Base-by-base conservation (phyloP, 2,797 vertebrate species). In the Enteromius radiatus region DNA sequence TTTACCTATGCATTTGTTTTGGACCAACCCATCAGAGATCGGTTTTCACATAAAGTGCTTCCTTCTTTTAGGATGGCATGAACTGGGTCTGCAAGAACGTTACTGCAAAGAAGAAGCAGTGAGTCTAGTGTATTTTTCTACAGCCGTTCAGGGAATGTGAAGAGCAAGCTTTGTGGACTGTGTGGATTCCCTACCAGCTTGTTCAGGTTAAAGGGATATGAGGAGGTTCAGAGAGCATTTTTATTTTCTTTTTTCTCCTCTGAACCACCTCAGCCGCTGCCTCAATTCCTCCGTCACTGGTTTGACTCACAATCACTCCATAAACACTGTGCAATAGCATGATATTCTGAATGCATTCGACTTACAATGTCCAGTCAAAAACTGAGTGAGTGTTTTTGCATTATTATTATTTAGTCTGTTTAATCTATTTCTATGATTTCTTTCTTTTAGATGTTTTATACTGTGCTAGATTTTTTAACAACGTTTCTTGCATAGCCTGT, bases 41-140 rank as follows among this genome's bases (percentile, higher is more conserved):
- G n/a, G 76, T 49, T 38, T 74, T 75, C 33, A 56, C 26, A 7
- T 64, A 4, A 77, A 76, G 73, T 75, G 5, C 63, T 84, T 23
- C 67, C 86, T 89, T 85, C 89, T 91, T 92, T 86, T 93, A 99
- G 98, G 98, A 99, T 81, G 98, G 98, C 86, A 98, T 99, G 97
- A 99, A 98, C 84, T 99, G 98, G 98, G 97, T 98, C 91, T 99
- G 98, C 96, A 99, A 97, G 96, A 99, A 97, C 86, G 96, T 99
- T 92, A 97, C 93, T 84, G 95, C 97, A 87, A 99, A 98, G 96
- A 99, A 99, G 93, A 99, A 99, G 89, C 99, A 97, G 95, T 90
- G 87, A 76, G 2, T 36, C 84, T 45, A 23, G 36, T 54, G 43
- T 33, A 8, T 68, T 91, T 89, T 90, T 63, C 26, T 52, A 14